Evolutionary conservation across 1,140 invertebrate genomes (phyloP), one percentile per base, ranked within the genome.

Genomic region (Bombus consobrinus): DNA sequence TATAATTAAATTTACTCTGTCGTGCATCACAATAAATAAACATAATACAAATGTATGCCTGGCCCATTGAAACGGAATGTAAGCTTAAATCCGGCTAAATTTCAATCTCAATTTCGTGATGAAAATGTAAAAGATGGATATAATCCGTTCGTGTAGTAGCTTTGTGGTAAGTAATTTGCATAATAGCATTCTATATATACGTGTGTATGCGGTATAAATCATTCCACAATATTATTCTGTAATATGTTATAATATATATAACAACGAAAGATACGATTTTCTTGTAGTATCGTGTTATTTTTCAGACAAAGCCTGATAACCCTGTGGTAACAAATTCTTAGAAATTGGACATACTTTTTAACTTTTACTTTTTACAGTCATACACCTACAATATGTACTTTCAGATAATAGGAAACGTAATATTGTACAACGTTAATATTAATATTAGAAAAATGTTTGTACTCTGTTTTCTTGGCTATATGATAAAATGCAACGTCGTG

Each of bases 1-100:
- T n/a, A n/a, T 62, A 62, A 62, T 62, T n/a, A 62, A 62, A 62
- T 62, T 62, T 62, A n/a, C 59, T n/a, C 28, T n/a, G 59, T 62
- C 12, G 28, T 13, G 28, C 28, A 13, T 62, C 12, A 13, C 28
- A 62, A 62, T 62, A 62, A 62, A 62, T n/a, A 62, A 32, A 32
- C 18, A 18, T 37, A 34, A 68, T 37, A 25, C 37, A 8, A 53
- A 53, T 22, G 47, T 37, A 25, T 0, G 10, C 10, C 4, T 68
- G 18, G 22, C 37, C 18, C 18, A 25, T 3, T 37, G 18, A 10
- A 34, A 37, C 34, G 9, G 18, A 68, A 34, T 25, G 34, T 25
- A 22, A 68, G 37, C 8, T 68, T 66, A 3, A 68, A 34, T 39
- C 25, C 4, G 5, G 22, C 22, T 39, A 25, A 71, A 71, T 39